Conservation (phyloP, 53 echinoderm and acorn worm species). For the Stichopus horrens region DNA sequence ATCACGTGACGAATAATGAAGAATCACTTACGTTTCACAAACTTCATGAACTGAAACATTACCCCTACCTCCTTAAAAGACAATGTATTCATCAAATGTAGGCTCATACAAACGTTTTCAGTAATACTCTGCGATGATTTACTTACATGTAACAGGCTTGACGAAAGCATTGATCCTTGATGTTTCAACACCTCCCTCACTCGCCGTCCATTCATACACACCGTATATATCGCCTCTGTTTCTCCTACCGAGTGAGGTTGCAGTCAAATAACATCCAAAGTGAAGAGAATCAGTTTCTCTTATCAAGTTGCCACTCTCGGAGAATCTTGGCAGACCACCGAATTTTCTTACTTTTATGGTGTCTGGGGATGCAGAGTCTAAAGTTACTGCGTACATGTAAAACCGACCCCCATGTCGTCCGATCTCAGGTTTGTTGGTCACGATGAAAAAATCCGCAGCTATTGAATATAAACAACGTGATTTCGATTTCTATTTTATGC, state of each 20-base stretch:
- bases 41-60: too few species aligned
- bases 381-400: constrained; percentile 13
- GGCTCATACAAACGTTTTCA: not conserved
- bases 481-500: too few species aligned
- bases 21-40: too few species aligned
- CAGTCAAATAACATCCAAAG: constrained; percentile 11
- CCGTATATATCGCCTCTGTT: not conserved
- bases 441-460: constrained; percentile 6
- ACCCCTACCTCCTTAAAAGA: too few species aligned
- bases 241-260: not conserved
- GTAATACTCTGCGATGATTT: not conserved
- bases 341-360: not conserved
- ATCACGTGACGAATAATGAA: too few species aligned
- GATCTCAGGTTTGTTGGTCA: constrained; percentile 21
- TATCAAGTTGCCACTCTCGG: not conserved
- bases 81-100: too few species aligned
- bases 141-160: constrained; percentile 19
- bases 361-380: not conserved
- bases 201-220: constrained; percentile 5
- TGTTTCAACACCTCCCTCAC: not conserved
- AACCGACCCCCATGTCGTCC: not conserved
- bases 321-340: too few species aligned
- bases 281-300: not conserved
- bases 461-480: not conserved
- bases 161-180: not conserved